Percentiles rank a stretch among this genome's conserved stretches.
Evolutionary conservation across 2,888 invertebrate genomes (phyloP).

Genomic region (Chromoteleia sp.): DNA sequence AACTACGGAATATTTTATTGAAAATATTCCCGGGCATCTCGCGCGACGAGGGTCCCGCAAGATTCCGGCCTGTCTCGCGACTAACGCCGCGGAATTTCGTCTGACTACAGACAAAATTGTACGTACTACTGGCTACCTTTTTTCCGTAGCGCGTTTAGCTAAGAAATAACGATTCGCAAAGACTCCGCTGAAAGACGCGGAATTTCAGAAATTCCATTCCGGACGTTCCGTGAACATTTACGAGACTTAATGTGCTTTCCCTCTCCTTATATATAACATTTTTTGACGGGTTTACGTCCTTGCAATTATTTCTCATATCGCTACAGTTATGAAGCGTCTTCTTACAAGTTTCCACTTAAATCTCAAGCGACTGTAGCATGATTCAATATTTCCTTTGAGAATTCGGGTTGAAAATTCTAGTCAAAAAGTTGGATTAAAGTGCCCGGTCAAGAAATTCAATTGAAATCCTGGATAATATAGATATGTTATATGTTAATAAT

Average conservation of each 20-base stretch:
- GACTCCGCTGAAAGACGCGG: conserved; percentile 39
- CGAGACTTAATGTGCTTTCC: conserved; percentile 47
- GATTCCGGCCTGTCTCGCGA: conserved; percentile 72
- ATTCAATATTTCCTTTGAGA: too few relatives aligned
- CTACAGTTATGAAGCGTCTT: neutral
- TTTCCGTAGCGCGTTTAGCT: conserved; percentile 42
- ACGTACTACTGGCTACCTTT: conserved; percentile 39
- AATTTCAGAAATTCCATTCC: conserved; percentile 60
- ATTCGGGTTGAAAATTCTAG: too few relatives aligned
- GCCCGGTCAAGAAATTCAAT: too few relatives aligned
- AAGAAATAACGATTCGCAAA: conserved; percentile 59
- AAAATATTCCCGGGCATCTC: conserved; percentile 73
- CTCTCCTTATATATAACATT: neutral
- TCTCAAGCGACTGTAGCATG: neutral
- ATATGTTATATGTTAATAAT: too few relatives aligned
- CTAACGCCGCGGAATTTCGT: conserved; percentile 75
- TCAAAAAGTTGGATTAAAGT: too few relatives aligned
- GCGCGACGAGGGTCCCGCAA: conserved; percentile 68
- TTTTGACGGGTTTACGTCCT: neutral
- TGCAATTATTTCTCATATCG: conserved; percentile 11
- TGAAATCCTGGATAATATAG: too few relatives aligned
- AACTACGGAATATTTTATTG: conserved; percentile 76
- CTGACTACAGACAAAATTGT: conserved; percentile 51
- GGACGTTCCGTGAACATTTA: conserved; percentile 22
- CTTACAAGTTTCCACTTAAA: neutral